Percentiles rank a stretch among this genome's conserved stretches.
Evolutionary conservation across 2,113 vertebrate species (phyloP).

Genomic region (Festucalex cinctus): DNA sequence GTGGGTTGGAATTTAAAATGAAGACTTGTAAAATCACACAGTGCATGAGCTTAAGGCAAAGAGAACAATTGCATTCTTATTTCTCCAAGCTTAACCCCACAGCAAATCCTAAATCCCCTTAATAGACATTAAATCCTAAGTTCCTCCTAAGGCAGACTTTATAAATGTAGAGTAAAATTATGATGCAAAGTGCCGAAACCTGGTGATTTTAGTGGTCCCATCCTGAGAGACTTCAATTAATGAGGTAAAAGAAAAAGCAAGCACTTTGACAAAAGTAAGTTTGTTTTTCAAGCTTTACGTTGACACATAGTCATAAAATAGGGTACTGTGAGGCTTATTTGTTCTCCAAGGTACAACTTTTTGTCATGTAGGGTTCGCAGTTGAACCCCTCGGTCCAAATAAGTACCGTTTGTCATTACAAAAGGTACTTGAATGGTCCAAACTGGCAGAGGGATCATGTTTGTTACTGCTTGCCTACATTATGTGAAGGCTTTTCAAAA

Average conservation of each 20-base stretch:
- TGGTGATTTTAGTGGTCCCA: background rate
- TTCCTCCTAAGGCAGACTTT: background rate
- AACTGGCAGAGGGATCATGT: too few relatives aligned
- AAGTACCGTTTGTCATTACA: too few relatives aligned
- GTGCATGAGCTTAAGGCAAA: background rate
- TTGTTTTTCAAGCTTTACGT: background rate
- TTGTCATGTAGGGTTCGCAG: too few relatives aligned
- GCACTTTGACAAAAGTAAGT: background rate
- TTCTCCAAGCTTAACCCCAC: background rate
- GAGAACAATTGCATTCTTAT: background rate
- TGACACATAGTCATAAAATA: too few relatives aligned
- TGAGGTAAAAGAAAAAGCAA: slow-evolving; percentile 4
- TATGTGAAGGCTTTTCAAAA: too few relatives aligned
- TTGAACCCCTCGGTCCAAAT: too few relatives aligned
- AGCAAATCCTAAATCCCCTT: background rate
- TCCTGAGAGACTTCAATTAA: background rate
- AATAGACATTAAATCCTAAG: background rate
- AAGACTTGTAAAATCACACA: background rate
- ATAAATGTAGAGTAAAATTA: background rate
- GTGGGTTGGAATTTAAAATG: background rate
- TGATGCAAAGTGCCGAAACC: background rate
- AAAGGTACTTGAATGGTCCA: too few relatives aligned
- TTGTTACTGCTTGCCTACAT: too few relatives aligned
- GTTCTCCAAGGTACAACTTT: too few relatives aligned
- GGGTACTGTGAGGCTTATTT: too few relatives aligned